phyloP scores from a whole-genome alignment of 2,797 vertebrate species.

The Spea hammondii region DNA sequence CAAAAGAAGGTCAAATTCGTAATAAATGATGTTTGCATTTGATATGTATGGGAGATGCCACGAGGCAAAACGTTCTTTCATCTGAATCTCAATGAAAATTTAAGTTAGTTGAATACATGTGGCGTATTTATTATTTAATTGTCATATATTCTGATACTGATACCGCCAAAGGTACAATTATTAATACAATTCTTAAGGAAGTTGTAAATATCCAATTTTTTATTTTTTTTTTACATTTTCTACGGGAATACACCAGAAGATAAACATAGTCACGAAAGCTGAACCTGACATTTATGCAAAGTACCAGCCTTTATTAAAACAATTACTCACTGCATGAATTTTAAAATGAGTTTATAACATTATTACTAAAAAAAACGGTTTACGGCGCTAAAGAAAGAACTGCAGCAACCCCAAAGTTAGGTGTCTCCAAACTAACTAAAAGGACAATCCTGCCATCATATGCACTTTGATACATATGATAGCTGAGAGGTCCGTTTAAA shows the following conservation, averaged over 20 bases:
- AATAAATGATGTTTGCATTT: conserved; percentile 52
- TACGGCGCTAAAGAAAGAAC: too few species aligned
- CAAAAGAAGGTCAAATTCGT: conserved; percentile 51
- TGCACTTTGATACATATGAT: too few species aligned
- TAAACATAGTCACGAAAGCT: neutral
- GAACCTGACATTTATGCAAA: too few species aligned
- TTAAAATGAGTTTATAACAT: too few species aligned
- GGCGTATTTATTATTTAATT: conserved; percentile 12
- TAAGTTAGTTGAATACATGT: neutral
- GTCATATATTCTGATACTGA: conserved; percentile 1
- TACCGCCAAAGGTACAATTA: neutral
- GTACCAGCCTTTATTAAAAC: too few species aligned
- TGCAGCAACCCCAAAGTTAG: too few species aligned
- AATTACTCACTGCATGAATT: too few species aligned
- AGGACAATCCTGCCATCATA: too few species aligned
- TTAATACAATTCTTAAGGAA: neutral
- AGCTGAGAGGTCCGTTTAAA: too few species aligned
- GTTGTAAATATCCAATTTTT: neutral
- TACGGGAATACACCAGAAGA: neutral
- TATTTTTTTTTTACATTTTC: neutral
- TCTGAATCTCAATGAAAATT: conserved; percentile 11
- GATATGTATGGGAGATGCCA: conserved; percentile 36
- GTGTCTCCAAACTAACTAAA: too few species aligned
- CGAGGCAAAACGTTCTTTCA: conserved; percentile 15
- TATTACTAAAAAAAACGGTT: too few species aligned